Evolutionary conservation across 2,888 invertebrate genomes (phyloP), one percentile per base, ranked within the genome.

Genomic region (Megamerina dolium): DNA sequence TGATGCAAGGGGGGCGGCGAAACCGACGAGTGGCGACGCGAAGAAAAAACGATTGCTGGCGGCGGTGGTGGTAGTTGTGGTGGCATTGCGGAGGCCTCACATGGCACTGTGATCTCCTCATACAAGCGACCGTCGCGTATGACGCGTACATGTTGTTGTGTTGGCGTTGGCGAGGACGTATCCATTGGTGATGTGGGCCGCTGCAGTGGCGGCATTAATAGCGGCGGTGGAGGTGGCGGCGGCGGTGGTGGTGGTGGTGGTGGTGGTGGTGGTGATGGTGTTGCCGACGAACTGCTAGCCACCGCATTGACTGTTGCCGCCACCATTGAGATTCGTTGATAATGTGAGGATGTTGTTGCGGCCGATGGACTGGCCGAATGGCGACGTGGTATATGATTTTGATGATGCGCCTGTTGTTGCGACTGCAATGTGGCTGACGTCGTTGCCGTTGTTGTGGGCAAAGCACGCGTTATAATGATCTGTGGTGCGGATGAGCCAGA

Each of bases 111-210:
- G n/a, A n/a, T 41, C 42, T 70, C 70, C 17, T 72, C 71, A 42
- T 70, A 70, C 16, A 67, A 54, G 8, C 72, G 66, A 27, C 70
- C 70, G 53, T 72, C 72, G 47, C 69, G 64, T 45, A 72, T 72
- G n/a, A 72, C 72, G 18, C 70, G 68, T 39, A 72, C 72, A 53
- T 70, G 70, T 37, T 67, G 66, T 35, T 56, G 58, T 10, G n/a
- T n/a, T n/a, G n/a, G n/a, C n/a, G n/a, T 45, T 49, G 53, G 4
- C 48, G 55, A 9, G 46, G 54, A 1, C 50, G 56, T 37, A 52
- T 52, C 10, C 41, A 44, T 39, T 34, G 46, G 16, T 41, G 46
- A 14, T 37, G 37, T 37, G 45, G 45, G 49, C 27, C n/a, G n/a
- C n/a, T n/a, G n/a, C n/a, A 48, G 54, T 10, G 49, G 52, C n/a